Evolutionary conservation across 2,888 invertebrate genomes (phyloP).

Genomic region (Mylabris sibirica): DNA sequence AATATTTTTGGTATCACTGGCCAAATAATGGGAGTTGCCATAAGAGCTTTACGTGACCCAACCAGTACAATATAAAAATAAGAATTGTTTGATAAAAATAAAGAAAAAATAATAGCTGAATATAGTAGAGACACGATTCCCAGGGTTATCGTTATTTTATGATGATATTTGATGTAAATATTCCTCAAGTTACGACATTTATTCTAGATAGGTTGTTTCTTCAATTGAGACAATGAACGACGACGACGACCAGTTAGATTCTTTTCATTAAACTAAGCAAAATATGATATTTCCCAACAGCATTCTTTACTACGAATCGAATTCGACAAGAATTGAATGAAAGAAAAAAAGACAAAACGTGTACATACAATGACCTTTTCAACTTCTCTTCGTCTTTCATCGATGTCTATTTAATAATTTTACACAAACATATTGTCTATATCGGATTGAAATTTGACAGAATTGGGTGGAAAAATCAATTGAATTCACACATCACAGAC

Average conservation of each 20-base stretch:
- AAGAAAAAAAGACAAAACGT: background rate
- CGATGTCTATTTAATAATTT: background rate
- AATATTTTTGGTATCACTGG: too few relatives aligned
- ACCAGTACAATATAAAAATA: too few relatives aligned
- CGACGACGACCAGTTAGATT: background rate
- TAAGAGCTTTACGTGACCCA: too few relatives aligned
- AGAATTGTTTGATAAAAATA: background rate
- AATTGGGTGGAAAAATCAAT: background rate
- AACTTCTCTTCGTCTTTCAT: background rate
- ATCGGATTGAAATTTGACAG: background rate
- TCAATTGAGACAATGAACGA: background rate
- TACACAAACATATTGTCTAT: background rate
- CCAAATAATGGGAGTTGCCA: too few relatives aligned
- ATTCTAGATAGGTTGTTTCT: conserved; percentile 7
- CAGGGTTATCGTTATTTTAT: background rate
- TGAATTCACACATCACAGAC: background rate
- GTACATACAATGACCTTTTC: background rate
- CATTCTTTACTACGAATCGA: background rate
- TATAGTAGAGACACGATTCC: background rate
- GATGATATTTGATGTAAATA: conserved; percentile 2
- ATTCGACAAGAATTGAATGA: background rate
- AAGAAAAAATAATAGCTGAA: background rate
- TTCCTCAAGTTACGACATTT: conserved; percentile 7
- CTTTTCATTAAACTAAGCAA: conserved; percentile 6
- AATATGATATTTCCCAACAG: background rate